Base-by-base conservation (phyloP, 2,797 vertebrate species). In the Helicolenus hilgendorfi region DNA sequence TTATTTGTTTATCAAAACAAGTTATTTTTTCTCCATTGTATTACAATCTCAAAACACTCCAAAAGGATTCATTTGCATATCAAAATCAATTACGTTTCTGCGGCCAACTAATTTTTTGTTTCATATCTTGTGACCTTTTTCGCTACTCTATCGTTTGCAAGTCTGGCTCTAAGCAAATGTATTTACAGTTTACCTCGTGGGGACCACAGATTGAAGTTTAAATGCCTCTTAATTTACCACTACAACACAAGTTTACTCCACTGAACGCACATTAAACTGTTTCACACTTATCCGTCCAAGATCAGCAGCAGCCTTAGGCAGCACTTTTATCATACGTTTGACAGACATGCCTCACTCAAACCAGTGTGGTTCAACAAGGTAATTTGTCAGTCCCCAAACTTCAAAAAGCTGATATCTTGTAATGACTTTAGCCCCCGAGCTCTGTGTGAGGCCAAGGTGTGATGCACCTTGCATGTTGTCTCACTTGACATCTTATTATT, bases 321-420 rank as follows among this genome's bases (percentile, higher is more conserved):
- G 85, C 63, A 41, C 73, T 79, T 93, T 87, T 77, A 92, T 89
- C 86, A 79, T 90, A 79, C 88, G 79, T 95, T 88, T 94, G 88
- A 94, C 93, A 94, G 93, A 95, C 93, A 87, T 86, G 91, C 53
- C 88, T 97, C 95, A 94, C 91, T 96, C 96, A 93, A 86, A 92
- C 89, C 88, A 62, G 49, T 83, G 91, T 76, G 77, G 85, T 94
- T 95, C 93, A 94, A 96, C 96, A 95, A 94, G 91, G 86, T 89
- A 93, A 97, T 97, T 96, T 96, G 96, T 97, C 95, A 95, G 83
- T 90, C 82, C 84, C 91, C 86, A 84, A 96, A 95, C 94, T 89
- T 95, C 92, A 95, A 91, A 89, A 86, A 84, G 72, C 85, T 76
- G 80, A 92, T 91, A 89, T 92, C 91, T 49, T 92, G 91, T 96